A percentile compares a stretch with the other conserved stretches of the same genome.
Evolutionary conservation across 2,888 invertebrate species (phyloP).

Genomic region (Troglohyphantes excavatus): DNA sequence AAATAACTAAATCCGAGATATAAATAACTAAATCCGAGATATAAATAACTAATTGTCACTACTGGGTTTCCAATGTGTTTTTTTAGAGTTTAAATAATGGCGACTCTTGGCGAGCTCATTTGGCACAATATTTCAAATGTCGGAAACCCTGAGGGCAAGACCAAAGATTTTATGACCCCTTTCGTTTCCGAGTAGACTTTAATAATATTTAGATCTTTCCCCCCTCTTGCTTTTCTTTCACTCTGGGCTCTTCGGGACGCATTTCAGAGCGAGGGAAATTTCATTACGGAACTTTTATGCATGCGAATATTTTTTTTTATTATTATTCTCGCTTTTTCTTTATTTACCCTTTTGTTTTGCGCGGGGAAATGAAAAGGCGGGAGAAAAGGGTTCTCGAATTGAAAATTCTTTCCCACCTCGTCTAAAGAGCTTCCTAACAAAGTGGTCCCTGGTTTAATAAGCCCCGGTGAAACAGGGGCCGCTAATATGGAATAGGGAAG

Average conservation of each 20-base stretch:
- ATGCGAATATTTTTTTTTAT: conserved; percentile 28
- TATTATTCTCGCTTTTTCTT: conserved; percentile 3
- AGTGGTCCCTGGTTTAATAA: conserved; percentile 7
- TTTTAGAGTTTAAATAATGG: too few species aligned
- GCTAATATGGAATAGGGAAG: not conserved
- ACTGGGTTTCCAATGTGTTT: too few species aligned
- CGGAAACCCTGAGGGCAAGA: conserved; percentile 6
- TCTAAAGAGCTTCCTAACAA: conserved; percentile 9
- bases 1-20: too few species aligned
- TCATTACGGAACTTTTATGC: conserved; percentile 55
- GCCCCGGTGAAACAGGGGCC: not conserved
- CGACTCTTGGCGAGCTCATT: not conserved
- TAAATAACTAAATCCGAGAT: too few species aligned
- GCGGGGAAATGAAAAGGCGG: not conserved
- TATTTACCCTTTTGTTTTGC: not conserved
- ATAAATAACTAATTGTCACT: too few species aligned
- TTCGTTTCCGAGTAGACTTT: conserved; percentile 30
- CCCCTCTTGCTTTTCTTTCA: not conserved
- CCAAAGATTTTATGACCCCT: conserved; percentile 39
- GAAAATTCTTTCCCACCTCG: not conserved
- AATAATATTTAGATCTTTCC: conserved; percentile 51
- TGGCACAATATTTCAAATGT: conserved; percentile 6
- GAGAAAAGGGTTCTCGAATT: not conserved
- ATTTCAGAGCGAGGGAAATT: conserved; percentile 28
- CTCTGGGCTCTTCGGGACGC: not conserved